phyloP scores from a whole-genome alignment of 2,888 invertebrate species.

The Temnothorax unifasciatus region DNA sequence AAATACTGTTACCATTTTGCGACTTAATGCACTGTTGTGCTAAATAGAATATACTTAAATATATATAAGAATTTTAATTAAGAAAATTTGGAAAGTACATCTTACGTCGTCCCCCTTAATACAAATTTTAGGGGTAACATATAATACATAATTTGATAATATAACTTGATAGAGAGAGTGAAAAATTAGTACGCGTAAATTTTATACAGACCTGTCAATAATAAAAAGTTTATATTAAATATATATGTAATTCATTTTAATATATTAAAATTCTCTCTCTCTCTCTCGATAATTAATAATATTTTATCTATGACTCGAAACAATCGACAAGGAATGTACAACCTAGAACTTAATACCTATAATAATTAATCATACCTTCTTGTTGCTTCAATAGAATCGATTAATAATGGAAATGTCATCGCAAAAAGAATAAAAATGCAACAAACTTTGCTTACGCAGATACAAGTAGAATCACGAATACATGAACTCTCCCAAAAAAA shows the following conservation, averaged over 20 bases:
- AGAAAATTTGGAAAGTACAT: slow-evolving; percentile 48
- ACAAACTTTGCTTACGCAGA: slow-evolving; percentile 39
- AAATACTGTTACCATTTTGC: slow-evolving; percentile 8
- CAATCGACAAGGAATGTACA: slow-evolving; percentile 59
- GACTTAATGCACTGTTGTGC: slow-evolving; percentile 11
- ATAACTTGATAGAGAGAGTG: slow-evolving; percentile 8
- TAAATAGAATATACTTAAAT: neutral
- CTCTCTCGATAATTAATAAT: too few species aligned
- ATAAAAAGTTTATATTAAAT: slow-evolving; percentile 42
- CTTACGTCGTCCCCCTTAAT: neutral
- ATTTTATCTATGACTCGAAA: slow-evolving; percentile 18
- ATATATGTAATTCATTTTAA: slow-evolving; percentile 2
- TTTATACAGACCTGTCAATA: slow-evolving; percentile 53
- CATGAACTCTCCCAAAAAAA: slow-evolving; percentile 9
- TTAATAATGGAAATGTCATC: slow-evolving; percentile 33
- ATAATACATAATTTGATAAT: neutral
- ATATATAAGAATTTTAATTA: neutral
- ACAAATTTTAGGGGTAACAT: slow-evolving; percentile 9
- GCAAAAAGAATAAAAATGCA: slow-evolving; percentile 61
- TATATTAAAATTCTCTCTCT: slow-evolving; percentile 16
- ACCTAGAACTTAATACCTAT: neutral
- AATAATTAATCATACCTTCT: neutral
- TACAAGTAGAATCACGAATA: slow-evolving; percentile 17
- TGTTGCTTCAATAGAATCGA: neutral
- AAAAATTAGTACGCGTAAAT: slow-evolving; percentile 22